Evolutionary conservation across 2,888 invertebrate species (phyloP).

Genomic region (Cryptus viduatorius): DNA sequence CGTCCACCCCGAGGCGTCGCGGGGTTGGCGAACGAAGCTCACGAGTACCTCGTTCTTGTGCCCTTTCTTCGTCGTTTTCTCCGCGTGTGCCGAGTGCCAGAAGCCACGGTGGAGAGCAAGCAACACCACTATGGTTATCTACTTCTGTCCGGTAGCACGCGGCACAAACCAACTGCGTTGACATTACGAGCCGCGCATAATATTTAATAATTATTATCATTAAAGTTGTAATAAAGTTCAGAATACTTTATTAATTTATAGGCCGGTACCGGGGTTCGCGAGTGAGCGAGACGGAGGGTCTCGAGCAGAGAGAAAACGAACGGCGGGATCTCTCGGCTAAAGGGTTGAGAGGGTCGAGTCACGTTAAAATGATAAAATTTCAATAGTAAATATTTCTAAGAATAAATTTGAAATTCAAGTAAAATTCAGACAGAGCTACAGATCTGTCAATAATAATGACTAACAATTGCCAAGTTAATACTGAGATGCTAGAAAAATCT

Average conservation of each 20-base stretch:
- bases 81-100: slow-evolving; percentile 52
- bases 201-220: slow-evolving; percentile 85
- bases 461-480: neutral
- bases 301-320: slow-evolving; percentile 30
- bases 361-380: neutral
- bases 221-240: slow-evolving; percentile 85
- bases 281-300: slow-evolving; percentile 23
- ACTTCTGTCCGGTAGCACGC: slow-evolving; percentile 52
- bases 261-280: slow-evolving; percentile 73
- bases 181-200: slow-evolving; percentile 82
- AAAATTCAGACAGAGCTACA: neutral
- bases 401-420: neutral
- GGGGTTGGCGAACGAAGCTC: slow-evolving; percentile 45
- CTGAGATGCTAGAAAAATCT: neutral
- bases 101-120: slow-evolving; percentile 39
- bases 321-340: slow-evolving; percentile 10
- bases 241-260: slow-evolving; percentile 85
- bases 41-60: slow-evolving; percentile 50
- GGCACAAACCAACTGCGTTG: slow-evolving; percentile 71
- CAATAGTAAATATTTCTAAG: neutral
- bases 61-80: slow-evolving; percentile 66
- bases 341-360: slow-evolving; percentile 11
- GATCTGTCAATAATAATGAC: neutral
- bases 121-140: slow-evolving; percentile 43
- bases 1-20: slow-evolving; percentile 73